These are phyloP conservation scores for Diarsia dahlii DNA, from an alignment of 2,888 invertebrate species.

Conservation along the genomic window DNA sequence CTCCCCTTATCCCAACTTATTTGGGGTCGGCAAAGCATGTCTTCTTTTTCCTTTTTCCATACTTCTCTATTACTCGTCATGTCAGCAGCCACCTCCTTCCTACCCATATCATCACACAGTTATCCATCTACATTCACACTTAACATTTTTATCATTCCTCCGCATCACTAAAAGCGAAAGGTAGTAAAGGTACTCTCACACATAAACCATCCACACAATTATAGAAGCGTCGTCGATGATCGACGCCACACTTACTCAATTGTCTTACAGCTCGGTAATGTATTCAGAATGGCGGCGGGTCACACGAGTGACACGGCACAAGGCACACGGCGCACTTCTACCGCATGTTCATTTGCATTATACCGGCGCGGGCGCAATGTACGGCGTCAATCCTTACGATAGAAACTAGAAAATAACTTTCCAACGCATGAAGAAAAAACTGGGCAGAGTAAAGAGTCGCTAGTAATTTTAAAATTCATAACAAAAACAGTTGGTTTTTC, in stretches of 20 bases:
- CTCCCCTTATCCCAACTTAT: too few relatives aligned
- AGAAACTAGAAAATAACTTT: slow-evolving; percentile 66
- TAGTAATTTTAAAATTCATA: slow-evolving; percentile 26
- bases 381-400: slow-evolving; percentile 58
- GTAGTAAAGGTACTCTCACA: neutral
- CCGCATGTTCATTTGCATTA: slow-evolving; percentile 73
- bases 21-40: too few relatives aligned
- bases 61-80: neutral
- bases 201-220: slow-evolving; percentile 54
- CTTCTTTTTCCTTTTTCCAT: neutral
- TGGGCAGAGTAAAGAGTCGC: neutral
- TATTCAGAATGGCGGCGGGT: slow-evolving; percentile 83
- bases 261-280: slow-evolving; percentile 78
- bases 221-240: slow-evolving; percentile 60
- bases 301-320: slow-evolving; percentile 80
- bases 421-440: slow-evolving; percentile 49
- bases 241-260: slow-evolving; percentile 74
- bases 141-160: too few relatives aligned
- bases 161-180: slow-evolving; percentile 20
- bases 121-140: too few relatives aligned
- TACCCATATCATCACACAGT: neutral
- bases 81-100: neutral
- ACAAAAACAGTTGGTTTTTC: slow-evolving; percentile 30
- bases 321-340: slow-evolving; percentile 66
- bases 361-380: slow-evolving; percentile 68